Evolutionary conservation across 1,140 invertebrate genomes (phyloP).

Genomic region (Bilobella aurantiaca): DNA sequence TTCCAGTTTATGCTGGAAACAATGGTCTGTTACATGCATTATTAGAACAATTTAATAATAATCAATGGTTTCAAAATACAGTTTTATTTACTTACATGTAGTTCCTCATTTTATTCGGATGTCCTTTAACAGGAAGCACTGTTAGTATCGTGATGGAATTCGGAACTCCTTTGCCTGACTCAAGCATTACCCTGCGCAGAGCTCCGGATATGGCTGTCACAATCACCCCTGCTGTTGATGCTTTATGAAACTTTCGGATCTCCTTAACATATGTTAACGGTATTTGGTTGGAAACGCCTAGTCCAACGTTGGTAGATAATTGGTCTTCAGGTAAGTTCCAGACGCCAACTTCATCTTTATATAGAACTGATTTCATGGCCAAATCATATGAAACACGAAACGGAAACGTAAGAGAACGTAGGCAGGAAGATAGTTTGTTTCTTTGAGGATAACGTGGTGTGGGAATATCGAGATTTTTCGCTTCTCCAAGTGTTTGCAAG

Average conservation of each 20-base stretch:
- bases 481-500: no score
- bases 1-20: no score
- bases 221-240: no score
- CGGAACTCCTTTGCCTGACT: neutral
- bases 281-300: neutral
- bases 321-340: neutral
- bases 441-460: no score
- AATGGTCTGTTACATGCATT: no score
- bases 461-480: no score
- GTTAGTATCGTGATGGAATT: neutral
- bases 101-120: conserved; percentile 2
- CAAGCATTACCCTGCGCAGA: neutral
- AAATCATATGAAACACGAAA: neutral
- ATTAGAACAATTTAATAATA: no score
- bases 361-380: neutral
- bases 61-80: no score
- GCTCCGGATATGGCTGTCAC: neutral
- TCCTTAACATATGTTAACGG: neutral
- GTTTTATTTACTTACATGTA: conserved; percentile 7
- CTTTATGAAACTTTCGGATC: neutral
- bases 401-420: neutral
- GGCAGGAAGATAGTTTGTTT: no score
- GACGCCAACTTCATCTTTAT: neutral
- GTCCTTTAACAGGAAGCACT: neutral
- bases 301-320: neutral